Evolutionary conservation across 1,140 invertebrate genomes (phyloP).

Genomic region (Drosophila parvula): DNA sequence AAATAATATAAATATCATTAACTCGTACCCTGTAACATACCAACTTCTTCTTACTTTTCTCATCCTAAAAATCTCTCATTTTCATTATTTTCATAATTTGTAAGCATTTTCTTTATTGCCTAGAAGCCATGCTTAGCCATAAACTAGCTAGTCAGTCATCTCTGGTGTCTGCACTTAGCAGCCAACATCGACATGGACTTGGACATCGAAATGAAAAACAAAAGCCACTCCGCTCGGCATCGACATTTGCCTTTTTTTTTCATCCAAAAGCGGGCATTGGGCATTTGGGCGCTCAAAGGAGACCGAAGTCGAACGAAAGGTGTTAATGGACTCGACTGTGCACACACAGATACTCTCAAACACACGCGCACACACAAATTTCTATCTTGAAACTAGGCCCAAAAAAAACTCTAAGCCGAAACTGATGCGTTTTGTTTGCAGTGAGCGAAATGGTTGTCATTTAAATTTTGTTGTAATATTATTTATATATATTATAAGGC

Average conservation of each 20-base stretch:
- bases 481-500: background rate
- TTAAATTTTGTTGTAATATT: background rate
- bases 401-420: constrained; percentile 5
- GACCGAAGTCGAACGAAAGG: constrained; percentile 28
- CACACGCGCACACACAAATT: constrained; percentile 13
- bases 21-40: no score
- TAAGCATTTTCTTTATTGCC: no score
- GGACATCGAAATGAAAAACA: constrained; percentile 15
- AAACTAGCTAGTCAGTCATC: constrained; percentile 1
- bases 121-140: background rate
- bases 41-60: background rate
- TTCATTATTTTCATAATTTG: background rate
- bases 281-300: constrained; percentile 38
- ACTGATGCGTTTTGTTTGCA: constrained; percentile 6
- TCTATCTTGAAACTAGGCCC: constrained; percentile 1
- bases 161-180: constrained; percentile 16
- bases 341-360: no score
- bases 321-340: constrained; percentile 39
- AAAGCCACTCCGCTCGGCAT: constrained; percentile 2
- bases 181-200: background rate
- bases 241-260: constrained; percentile 31
- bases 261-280: constrained; percentile 15
- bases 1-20: no score
- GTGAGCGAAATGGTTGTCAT: background rate
- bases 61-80: background rate